Evolutionary conservation across 2,113 vertebrate species (phyloP), one percentile per base, ranked within the genome.

Genomic region (Salminus brasiliensis): DNA sequence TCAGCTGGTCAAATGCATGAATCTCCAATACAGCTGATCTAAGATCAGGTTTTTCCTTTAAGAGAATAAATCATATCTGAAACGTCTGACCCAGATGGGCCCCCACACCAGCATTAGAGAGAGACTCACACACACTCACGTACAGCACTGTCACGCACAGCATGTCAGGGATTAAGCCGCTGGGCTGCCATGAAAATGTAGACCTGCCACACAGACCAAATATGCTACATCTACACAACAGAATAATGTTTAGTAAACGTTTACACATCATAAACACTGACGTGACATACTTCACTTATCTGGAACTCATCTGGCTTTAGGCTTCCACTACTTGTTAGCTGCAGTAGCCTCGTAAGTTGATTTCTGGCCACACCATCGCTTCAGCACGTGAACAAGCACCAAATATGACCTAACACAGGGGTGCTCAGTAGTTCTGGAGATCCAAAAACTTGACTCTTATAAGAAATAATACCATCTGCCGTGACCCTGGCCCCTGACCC

Each of bases 1-100:
- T 66, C 21, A 65, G 27, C 62, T 39, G 62, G 62, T 65, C 62
- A 65, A 36, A 65, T n/a, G 32, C 4, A 65, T 65, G 30, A 9
- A 36, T n/a, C 16, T 65, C 59, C 62, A 36, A 65, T 7, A 65
- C 12, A 62, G 29, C 60, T 34, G 60, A 63, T n/a, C 15, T 11
- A 21, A 18, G 47, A 52, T 21, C 47, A 52, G 16, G 15, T 2
- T 21, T 16, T 34, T n/a, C n/a, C n/a, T n/a, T n/a, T n/a, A n/a
- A 10, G 1, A 21, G 21, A 34, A 36, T 21, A 63, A 34, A 63
- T 30, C 12, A 6, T 63, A 16, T 34, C 60, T 63, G 32, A 63
- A 18, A 63, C 36, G n/a, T 21, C 62, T 66, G 62, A 66, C 34
- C 16, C n/a, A 39, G 10, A 36, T 39, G 34, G 21, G 62, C 62